Evolutionary conservation across 2,113 vertebrate species (phyloP).

Genomic region (Cebus imitator): DNA sequence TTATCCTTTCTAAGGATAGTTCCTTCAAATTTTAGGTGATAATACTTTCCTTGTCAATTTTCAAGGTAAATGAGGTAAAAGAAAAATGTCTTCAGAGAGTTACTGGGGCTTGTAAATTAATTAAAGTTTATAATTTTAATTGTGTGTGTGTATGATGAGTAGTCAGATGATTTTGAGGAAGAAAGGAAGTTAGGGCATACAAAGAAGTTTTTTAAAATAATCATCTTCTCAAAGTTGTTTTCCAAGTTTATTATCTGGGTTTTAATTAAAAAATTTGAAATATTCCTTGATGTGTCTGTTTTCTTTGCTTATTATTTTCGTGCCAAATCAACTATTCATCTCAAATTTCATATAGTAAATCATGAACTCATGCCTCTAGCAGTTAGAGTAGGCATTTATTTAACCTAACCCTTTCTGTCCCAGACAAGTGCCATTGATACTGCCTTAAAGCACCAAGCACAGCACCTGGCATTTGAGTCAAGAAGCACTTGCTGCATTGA

Average conservation of each 20-base stretch:
- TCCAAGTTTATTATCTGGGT: not conserved
- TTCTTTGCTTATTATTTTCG: not conserved
- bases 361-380: not conserved
- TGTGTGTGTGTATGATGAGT: not conserved
- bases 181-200: not conserved
- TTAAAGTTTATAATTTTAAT: constrained; percentile 2
- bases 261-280: not conserved
- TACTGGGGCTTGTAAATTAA: not conserved
- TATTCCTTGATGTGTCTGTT: not conserved
- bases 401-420: not conserved
- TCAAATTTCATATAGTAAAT: not conserved
- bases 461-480: not conserved
- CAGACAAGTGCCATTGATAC: not conserved
- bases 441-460: not conserved
- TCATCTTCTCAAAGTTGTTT: not conserved
- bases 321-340: not conserved
- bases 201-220: not conserved
- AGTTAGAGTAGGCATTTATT: not conserved
- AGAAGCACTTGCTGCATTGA: not conserved
- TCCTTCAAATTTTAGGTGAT: not conserved
- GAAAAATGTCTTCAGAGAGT: not conserved
- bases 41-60: constrained; percentile 17
- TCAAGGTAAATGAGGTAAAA: constrained; percentile 41
- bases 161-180: not conserved
- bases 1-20: not conserved